Evolutionary conservation across 2,888 invertebrate genomes (phyloP).

Genomic region (Leucoma salicis): DNA sequence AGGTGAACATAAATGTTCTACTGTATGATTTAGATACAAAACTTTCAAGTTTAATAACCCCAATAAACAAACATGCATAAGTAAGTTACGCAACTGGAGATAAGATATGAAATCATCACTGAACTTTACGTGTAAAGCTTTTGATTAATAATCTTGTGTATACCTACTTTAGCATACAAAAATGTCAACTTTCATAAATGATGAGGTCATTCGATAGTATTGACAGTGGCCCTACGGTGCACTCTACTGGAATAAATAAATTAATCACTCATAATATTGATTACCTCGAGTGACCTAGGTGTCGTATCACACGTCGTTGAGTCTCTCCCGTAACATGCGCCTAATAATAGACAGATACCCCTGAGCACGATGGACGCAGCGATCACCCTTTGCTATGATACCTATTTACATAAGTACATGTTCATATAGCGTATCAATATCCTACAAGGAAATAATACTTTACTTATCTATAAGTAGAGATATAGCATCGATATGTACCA

Average conservation of each 20-base stretch:
- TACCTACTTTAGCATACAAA: slow-evolving; percentile 31
- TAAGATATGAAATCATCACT: slow-evolving; percentile 29
- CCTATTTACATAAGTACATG: slow-evolving; percentile 18
- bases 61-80: slow-evolving; percentile 41
- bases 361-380: slow-evolving; percentile 39
- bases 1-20: slow-evolving; percentile 13
- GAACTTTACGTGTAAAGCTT: slow-evolving; percentile 38
- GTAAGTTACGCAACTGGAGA: slow-evolving; percentile 36
- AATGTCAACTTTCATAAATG: slow-evolving; percentile 49
- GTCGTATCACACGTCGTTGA: slow-evolving; percentile 61
- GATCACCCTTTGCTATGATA: slow-evolving; percentile 49
- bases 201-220: slow-evolving; percentile 42
- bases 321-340: slow-evolving; percentile 44
- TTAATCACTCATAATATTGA: slow-evolving; percentile 57
- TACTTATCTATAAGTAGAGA: too few species aligned
- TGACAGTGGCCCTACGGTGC: slow-evolving; percentile 54
- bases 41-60: slow-evolving; percentile 20
- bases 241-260: slow-evolving; percentile 57
- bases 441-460: too few species aligned
- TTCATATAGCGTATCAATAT: too few species aligned
- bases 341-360: slow-evolving; percentile 68
- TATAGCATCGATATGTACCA: too few species aligned
- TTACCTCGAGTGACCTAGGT: slow-evolving; percentile 54
- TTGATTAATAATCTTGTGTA: slow-evolving; percentile 28
- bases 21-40: slow-evolving; percentile 22